These are phyloP conservation scores for Stichopus chloronotus DNA, from an alignment of 35 echinoderm and acorn worm genomes.

Conservation along the genomic window DNA sequence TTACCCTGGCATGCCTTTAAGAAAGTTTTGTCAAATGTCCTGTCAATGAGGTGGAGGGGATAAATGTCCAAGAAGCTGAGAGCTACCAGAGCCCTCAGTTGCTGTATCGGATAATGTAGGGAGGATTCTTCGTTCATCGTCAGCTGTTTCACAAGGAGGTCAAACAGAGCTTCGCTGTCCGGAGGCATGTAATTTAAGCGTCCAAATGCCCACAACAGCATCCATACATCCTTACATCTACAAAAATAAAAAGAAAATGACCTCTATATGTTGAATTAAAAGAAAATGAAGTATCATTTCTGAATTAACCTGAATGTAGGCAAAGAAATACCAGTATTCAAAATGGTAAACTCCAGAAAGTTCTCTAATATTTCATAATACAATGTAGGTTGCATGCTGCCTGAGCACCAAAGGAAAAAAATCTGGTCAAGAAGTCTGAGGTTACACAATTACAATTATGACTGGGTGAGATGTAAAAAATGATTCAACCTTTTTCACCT, in stretches of 20 bases:
- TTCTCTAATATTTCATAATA: no score
- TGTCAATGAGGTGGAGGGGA: slow-evolving; percentile 57
- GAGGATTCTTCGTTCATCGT: slow-evolving; percentile 14
- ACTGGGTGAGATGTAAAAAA: no score
- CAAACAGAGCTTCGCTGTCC: slow-evolving; percentile 58
- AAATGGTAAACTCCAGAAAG: no score
- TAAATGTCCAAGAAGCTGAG: slow-evolving; percentile 70
- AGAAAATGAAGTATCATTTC: background rate
- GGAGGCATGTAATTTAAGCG: slow-evolving; percentile 74
- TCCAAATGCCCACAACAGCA: slow-evolving; percentile 74
- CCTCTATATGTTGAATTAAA: background rate
- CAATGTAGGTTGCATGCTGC: no score
- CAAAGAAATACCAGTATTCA: no score
- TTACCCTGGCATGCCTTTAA: slow-evolving; percentile 61
- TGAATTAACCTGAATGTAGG: no score
- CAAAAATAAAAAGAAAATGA: background rate
- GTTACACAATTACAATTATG: no score
- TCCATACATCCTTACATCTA: slow-evolving; percentile 69
- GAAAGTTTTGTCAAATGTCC: slow-evolving; percentile 60
- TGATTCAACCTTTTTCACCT: no score
- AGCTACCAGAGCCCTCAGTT: slow-evolving; percentile 65
- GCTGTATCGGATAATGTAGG: slow-evolving; percentile 22
- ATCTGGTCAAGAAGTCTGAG: no score
- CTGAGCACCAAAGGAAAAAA: no score
- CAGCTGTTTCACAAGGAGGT: slow-evolving; percentile 42